phyloP scores from a whole-genome alignment of 2,888 invertebrate species.

The Lasioglossum figueresi region DNA sequence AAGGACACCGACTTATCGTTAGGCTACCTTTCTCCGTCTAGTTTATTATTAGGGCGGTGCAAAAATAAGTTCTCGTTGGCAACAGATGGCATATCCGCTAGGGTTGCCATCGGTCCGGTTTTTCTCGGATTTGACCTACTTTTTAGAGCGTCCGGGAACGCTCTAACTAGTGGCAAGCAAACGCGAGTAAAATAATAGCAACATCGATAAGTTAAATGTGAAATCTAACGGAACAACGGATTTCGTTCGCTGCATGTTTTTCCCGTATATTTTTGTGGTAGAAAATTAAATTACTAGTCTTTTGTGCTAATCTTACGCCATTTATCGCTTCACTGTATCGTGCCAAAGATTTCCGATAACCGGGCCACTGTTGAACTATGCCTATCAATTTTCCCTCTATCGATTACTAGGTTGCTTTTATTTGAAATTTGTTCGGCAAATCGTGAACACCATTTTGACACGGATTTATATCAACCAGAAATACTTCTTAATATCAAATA shows the following conservation, averaged over 20 bases:
- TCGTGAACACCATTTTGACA: not conserved
- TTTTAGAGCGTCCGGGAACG: too few species aligned
- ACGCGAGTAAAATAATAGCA: not conserved
- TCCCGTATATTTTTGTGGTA: not conserved
- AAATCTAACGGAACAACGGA: not conserved
- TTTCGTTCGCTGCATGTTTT: not conserved
- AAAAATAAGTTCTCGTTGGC: not conserved
- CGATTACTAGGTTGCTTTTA: not conserved
- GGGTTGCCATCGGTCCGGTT: too few species aligned
- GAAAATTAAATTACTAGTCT: not conserved
- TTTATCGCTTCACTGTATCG: slow-evolving; percentile 29
- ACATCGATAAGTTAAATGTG: not conserved
- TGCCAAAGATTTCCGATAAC: slow-evolving; percentile 35
- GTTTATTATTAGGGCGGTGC: too few species aligned
- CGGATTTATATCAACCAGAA: not conserved
- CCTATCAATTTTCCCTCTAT: slow-evolving; percentile 14
- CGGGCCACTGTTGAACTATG: slow-evolving; percentile 21
- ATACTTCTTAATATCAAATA: not conserved
- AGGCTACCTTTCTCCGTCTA: not conserved
- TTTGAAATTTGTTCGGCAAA: slow-evolving; percentile 25
- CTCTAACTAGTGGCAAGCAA: not conserved
- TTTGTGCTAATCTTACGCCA: slow-evolving; percentile 24
- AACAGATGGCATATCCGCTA: too few species aligned
- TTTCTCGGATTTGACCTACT: too few species aligned
- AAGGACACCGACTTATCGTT: slow-evolving; percentile 3